These are phyloP conservation scores for Urocolius indicus DNA, from an alignment of 2,113 vertebrate genomes.

Conservation along the genomic window DNA sequence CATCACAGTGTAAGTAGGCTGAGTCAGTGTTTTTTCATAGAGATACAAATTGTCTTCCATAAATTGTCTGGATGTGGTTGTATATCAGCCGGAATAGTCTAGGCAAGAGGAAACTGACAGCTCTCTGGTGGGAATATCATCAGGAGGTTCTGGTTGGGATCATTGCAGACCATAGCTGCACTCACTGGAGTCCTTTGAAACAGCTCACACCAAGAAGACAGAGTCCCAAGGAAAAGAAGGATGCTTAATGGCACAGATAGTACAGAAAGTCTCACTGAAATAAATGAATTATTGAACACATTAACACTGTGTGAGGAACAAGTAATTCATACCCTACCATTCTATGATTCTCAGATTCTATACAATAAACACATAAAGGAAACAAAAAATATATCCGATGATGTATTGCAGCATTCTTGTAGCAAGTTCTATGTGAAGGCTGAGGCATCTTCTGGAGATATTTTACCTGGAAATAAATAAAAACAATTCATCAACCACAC, in stretches of 20 bases:
- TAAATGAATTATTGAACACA: background rate
- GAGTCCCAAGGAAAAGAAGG: background rate
- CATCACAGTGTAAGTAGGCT: background rate
- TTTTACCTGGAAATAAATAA: background rate
- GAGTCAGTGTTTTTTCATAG: background rate
- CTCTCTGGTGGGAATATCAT: background rate
- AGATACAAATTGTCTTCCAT: background rate
- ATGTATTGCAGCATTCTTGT: background rate
- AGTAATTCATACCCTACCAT: background rate
- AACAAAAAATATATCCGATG: background rate
- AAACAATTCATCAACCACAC: background rate
- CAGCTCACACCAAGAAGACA: background rate
- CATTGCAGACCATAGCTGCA: background rate
- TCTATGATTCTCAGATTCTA: too few relatives aligned
- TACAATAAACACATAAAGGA: background rate
- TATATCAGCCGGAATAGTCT: background rate
- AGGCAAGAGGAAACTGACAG: background rate
- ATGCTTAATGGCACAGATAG: background rate
- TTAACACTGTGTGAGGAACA: background rate
- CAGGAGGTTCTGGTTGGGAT: background rate
- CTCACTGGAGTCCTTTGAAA: background rate
- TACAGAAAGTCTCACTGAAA: background rate
- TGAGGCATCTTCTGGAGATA: background rate
- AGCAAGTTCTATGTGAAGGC: background rate
- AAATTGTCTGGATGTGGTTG: background rate